phyloP scores from a whole-genome alignment of 2,888 invertebrate genomes.

The Trissonchulus sp. region DNA sequence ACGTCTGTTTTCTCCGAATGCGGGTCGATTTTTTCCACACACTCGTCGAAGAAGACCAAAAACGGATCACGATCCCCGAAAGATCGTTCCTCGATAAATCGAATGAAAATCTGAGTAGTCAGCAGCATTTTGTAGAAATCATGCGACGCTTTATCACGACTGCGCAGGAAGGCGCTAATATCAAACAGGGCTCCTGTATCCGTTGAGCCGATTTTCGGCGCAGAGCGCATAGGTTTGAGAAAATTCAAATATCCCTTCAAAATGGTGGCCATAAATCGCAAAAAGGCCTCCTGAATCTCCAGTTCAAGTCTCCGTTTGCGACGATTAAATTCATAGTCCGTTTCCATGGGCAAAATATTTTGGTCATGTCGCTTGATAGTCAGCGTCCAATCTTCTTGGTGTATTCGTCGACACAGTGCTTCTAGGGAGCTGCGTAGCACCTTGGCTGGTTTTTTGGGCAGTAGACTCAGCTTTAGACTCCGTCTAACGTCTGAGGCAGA shows the following conservation, averaged over 20 bases:
- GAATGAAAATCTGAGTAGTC: slow-evolving; percentile 45
- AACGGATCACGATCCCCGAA: slow-evolving; percentile 92
- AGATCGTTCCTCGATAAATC: slow-evolving; percentile 96
- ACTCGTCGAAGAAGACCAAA: slow-evolving; percentile 92
- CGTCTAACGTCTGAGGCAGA: slow-evolving; percentile 58
- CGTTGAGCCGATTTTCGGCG: slow-evolving; percentile 82
- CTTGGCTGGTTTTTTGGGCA: slow-evolving; percentile 67
- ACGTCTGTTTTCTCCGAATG: slow-evolving; percentile 35
- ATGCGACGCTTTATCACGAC: slow-evolving; percentile 68
- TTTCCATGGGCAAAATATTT: slow-evolving; percentile 41
- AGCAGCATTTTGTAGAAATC: slow-evolving; percentile 29
- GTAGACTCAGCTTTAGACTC: slow-evolving; percentile 41
- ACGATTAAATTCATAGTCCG: slow-evolving; percentile 40
- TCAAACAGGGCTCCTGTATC: slow-evolving; percentile 92
- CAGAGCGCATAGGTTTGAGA: slow-evolving; percentile 55
- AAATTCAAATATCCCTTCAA: slow-evolving; percentile 65
- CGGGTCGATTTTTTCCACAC: slow-evolving; percentile 66
- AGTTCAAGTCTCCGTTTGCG: slow-evolving; percentile 69
- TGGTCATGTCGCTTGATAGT: slow-evolving; percentile 59
- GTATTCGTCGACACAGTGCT: slow-evolving; percentile 61
- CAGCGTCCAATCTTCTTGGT: slow-evolving; percentile 31
- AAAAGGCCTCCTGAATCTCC: slow-evolving; percentile 92
- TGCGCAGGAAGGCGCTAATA: slow-evolving; percentile 74
- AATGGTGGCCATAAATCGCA: slow-evolving; percentile 86
- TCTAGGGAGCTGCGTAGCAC: slow-evolving; percentile 72